Base-by-base conservation (phyloP, 2,113 vertebrate genomes). In the Sprattus sprattus region DNA sequence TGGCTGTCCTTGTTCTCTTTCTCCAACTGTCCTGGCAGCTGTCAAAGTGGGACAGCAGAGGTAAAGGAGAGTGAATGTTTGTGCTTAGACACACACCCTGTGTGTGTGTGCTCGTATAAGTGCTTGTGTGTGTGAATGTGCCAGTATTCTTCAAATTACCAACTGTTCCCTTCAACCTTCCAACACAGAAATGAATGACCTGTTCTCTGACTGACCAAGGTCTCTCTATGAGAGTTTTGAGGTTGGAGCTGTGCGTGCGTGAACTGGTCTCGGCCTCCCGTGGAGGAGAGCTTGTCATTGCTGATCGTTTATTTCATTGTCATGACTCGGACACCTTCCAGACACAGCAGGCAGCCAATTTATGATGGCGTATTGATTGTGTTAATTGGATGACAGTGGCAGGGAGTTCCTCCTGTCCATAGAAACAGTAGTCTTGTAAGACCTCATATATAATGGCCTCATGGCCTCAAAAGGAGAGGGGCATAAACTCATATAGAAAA, bases 401-500 rank as follows among this genome's bases (percentile, higher is more conserved):
- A 1, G 16, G 52, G 13, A 54, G 39, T 54, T 1, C 13, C 52
- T 18, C 9, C 52, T 18, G 16, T 54, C 16, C 16, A 54, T 1
- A 16, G 52, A 54, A 54, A 54, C 52, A 54, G 13, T 18, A 16
- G 16, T 15, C 52, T 54, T 18, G 52, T 54, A 13, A 18, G 15
- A 54, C 16, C 1, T 18, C 52, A 54, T 54, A 84, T 90, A 50
- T 39, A 39, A 39, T 39, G 39, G 39, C 85, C 86, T 83, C 25
- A 32, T 13, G 87, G 57, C 0, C 28, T 13, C n/a, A 80, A 86
- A 47, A 92, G 90, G 93, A 91, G 39, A 39, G 39, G 39, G 39
- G 39, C 39, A 39, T 39, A 91, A 91, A 93, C 92, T 93, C 90
- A 87, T 93, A 92, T 93, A 95, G 92, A 95, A 93, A 94, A 94